Base-by-base conservation (phyloP, 2,113 vertebrate genomes). In the Puntigrus tetrazona region DNA sequence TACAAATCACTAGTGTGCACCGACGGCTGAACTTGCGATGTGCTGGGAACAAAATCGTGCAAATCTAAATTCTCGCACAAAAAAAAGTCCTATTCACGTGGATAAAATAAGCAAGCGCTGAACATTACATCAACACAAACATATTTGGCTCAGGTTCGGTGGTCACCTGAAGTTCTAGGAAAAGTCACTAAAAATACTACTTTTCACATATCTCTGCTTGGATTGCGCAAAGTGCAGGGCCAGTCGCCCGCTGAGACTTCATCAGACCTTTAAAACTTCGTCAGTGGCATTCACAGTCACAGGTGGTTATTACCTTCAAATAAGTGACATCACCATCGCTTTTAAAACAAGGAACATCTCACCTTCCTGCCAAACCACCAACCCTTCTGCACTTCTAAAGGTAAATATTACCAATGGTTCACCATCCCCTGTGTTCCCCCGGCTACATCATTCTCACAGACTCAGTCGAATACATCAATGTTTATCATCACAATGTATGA, bases 391-490 rank as follows among this genome's bases (percentile, higher is more conserved):
- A 81, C 59, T 74, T 85, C 73, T 73, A 74, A 86, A 86, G 83
- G 85, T 88, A 76, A 91, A 89, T 86, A 67, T 87, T 87, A 82
- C 81, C 61, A 86, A 36, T 70, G 84, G 34, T 87, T 84, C 78
- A 70, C 36, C 36, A 7, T 75, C 82, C 85, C 6, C 36, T 25
- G 0, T 18, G 72, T 88, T 13, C 59, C 81, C 88, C 81, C 70
- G 75, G 78, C 67, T 78, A 84, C 59, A 65, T 55, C 83, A 86
- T 70, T 88, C 78, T 78, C 52, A 84, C 70, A 81, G n/a, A 63
- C 81, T 73, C 55, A 6, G 57, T 41, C 57, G 63, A 63, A 63
- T 41, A 47, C 43, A 74, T n/a, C 14, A 50, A 78, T 25, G 18
- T 59, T 25, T 78, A 59, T 36, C 36, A 14, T 57, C 20, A 57